Evolutionary conservation across 2,888 invertebrate genomes (phyloP).

Genomic region (Dolichopus griseipennis): DNA sequence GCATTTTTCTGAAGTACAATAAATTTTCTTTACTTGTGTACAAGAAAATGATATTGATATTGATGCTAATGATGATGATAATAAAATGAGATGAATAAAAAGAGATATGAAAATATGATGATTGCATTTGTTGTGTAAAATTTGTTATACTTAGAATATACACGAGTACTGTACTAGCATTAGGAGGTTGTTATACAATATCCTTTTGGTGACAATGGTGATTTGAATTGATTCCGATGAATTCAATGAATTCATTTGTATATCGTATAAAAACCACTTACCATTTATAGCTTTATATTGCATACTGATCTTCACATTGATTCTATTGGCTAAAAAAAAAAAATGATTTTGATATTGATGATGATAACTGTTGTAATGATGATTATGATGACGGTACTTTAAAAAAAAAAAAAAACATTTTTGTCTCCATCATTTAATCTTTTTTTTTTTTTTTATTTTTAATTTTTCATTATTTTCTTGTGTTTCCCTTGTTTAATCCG

Average conservation of each 20-base stretch:
- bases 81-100: neutral
- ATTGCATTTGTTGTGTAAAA: neutral
- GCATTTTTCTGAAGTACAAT: neutral
- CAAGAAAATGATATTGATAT: neutral
- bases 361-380: neutral
- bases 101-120: no score
- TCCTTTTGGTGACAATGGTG: neutral
- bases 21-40: neutral
- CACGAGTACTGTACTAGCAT: no score
- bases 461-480: neutral
- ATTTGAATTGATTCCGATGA: neutral
- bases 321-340: neutral
- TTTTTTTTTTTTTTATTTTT: neutral
- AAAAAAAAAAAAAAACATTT: no score
- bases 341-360: neutral
- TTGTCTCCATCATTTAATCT: neutral
- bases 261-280: no score
- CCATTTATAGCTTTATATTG: no score
- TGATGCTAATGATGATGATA: neutral
- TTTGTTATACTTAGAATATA: no score
- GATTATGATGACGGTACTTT: neutral
- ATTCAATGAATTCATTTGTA: neutral
- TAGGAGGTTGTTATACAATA: no score
- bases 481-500: conserved; percentile 3
- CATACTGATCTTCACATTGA: no score